A percentile compares a stretch with the other conserved stretches of the same genome.
phyloP scores from a whole-genome alignment of 2,888 invertebrate genomes.

The Luffia ferchaultella region DNA sequence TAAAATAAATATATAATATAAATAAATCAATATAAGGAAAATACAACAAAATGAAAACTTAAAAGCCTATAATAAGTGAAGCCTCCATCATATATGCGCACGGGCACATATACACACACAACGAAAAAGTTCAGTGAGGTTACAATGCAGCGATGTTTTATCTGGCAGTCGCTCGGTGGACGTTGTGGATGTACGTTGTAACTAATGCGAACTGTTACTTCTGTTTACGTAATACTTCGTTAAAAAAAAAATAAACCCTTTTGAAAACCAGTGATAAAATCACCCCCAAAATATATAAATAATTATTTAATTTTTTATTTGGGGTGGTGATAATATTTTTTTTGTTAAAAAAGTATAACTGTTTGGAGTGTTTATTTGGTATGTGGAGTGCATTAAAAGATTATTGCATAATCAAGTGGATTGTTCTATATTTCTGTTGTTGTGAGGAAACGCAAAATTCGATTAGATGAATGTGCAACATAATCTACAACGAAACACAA shows the following conservation, averaged over 20 bases:
- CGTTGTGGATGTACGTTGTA: constrained; percentile 55
- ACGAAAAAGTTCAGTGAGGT: constrained; percentile 63
- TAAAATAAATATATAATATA: no score
- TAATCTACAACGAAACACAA: constrained; percentile 66
- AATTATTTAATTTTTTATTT: no score
- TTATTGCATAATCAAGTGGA: constrained; percentile 55
- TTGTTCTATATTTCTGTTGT: constrained; percentile 49
- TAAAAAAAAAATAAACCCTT: no score
- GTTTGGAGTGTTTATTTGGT: constrained; percentile 39
- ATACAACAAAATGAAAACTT: constrained; percentile 42
- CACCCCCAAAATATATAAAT: no score
- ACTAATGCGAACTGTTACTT: constrained; percentile 30
- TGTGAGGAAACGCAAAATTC: constrained; percentile 56
- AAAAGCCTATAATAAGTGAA: constrained; percentile 48
- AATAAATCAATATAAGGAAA: background rate
- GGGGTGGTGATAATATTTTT: no score
- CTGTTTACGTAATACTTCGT: no score
- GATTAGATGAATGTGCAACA: constrained; percentile 64
- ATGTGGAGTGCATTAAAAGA: constrained; percentile 52
- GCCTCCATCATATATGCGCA: constrained; percentile 38
- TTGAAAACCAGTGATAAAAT: no score
- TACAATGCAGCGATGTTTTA: constrained; percentile 65
- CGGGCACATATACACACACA: constrained; percentile 49
- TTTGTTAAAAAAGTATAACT: no score
- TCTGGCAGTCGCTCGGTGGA: constrained; percentile 58